Evolutionary conservation across 2,113 vertebrate genomes (phyloP), one percentile per base, ranked within the genome.

Genomic region (Telmatochromis sp.): DNA sequence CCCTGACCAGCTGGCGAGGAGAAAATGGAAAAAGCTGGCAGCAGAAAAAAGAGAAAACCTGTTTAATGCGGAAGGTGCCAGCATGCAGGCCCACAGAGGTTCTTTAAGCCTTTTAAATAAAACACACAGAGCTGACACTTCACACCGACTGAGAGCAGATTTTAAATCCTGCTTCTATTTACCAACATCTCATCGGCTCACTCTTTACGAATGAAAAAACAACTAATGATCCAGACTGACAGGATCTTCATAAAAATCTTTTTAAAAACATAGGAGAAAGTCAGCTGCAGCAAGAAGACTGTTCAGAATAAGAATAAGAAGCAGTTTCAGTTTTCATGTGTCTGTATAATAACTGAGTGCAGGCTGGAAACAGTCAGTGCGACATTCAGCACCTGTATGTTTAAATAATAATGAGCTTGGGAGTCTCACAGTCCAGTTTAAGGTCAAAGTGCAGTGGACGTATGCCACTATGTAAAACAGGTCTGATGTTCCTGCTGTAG

Each of bases 1-100:
- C 93, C 92, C 89, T 92, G 94, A 95, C 95, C 95, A 96, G 95
- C 95, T 96, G 96, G 95, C 90, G 57, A 82, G 78, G 85, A 93
- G 85, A 91, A 88, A 86, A 89, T 84, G 87, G 68, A 88, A 90
- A 85, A 89, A 89, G 9, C 86, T 94, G 92, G 92, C 90, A 93
- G 75, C 6, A 9, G 83, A 87, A 91, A 88, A 93, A 60, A 91
- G 85, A 84, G 81, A 88, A 68, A 89, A 85, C 40, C 42, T 87
- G 86, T 89, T 47, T 75, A 54, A 91, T 90, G 83, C 31, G 11
- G 78, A 55, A 54, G 54, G 37, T 33, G 7, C 78, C 57, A 40
- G 63, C 37, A 78, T 78, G 73, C 6, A 73, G 75, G 31, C 50
- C 12, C 78, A 15, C 19, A 68, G 80, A 86, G 28, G 73, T 78